Conservation (phyloP, 2,797 vertebrate species). For the Sebastes itinus region DNA sequence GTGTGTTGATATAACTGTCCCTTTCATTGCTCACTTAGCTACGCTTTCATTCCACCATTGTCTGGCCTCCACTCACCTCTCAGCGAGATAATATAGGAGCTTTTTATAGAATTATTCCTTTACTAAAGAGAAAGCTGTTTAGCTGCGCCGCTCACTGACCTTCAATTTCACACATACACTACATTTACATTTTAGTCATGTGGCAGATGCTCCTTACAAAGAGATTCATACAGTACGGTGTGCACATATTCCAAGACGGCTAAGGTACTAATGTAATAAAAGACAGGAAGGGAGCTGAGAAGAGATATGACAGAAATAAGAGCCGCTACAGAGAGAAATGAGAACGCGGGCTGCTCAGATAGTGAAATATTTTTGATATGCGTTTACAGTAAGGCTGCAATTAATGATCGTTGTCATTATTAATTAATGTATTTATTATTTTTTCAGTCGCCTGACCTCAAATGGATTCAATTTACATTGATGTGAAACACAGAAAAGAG, state of each 20-base stretch:
- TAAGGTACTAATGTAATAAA: conserved; percentile 53
- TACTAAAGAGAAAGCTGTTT: conserved; percentile 81
- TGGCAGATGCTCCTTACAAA: conserved; percentile 78
- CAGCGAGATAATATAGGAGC: conserved; percentile 76
- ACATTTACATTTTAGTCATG: conserved; percentile 82
- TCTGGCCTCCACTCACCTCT: conserved; percentile 77
- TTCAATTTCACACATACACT: conserved; percentile 76
- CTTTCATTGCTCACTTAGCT: conserved; percentile 81
- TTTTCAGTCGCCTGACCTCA: neutral
- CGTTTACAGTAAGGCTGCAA: neutral
- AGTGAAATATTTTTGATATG: conserved; percentile 19
- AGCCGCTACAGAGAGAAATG: conserved; percentile 27
- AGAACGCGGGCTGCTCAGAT: conserved; percentile 38
- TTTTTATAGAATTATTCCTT: conserved; percentile 83
- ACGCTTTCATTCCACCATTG: conserved; percentile 78
- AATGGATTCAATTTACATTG: neutral
- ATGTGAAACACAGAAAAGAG: neutral
- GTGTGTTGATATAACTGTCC: conserved; percentile 67
- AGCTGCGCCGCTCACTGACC: conserved; percentile 66
- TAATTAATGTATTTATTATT: conserved; percentile 1
- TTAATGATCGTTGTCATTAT: conserved; percentile 14
- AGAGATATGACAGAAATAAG: conserved; percentile 45
- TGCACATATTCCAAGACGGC: conserved; percentile 55
- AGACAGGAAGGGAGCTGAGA: conserved; percentile 49
- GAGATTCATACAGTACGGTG: conserved; percentile 53